Evolutionary conservation across 2,888 invertebrate genomes (phyloP), one percentile per base, ranked within the genome.

Genomic region (Agapostemon virescens): DNA sequence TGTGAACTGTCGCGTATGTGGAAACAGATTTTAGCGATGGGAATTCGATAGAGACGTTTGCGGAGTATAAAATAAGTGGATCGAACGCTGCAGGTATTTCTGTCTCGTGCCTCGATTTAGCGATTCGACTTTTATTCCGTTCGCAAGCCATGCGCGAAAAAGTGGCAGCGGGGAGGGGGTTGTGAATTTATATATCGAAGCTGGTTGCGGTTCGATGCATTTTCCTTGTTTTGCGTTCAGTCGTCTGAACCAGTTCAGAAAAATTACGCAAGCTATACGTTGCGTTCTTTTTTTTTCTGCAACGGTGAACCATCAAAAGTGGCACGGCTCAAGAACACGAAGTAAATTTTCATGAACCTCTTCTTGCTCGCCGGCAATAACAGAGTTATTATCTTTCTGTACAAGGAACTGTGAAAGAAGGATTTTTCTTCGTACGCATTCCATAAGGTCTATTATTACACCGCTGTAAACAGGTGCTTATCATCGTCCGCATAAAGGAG

Each of bases 151-250:
- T 30, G 74, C 74, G 40, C 38, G 68, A 74, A 52, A 70, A 67
- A 15, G n/a, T n/a, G n/a, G n/a, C n/a, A n/a, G n/a, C n/a, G n/a
- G n/a, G n/a, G 45, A n/a, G n/a, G 11, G 55, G n/a, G 42, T 40
- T n/a, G 69, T 70, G 69, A 70, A 79, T 76, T 76, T 70, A 36
- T 63, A 67, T 79, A 67, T 79, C 38, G 30, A 38, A 45, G 61
- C 42, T n/a, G 64, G 64, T 30, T 20, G 55, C 69, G 64, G 64
- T 76, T 58, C 63, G 17, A 69, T 69, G 76, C 52, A 7, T 69
- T 78, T 78, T 45, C 64, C 69, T 55, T 69, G 75, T 76, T 75
- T 66, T 42, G 42, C 20, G 64, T 45, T 42, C 11, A 36, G 7
- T 26, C 23, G 15, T 73, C 30, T 13, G 17, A 58, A 45, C 40